These are phyloP conservation scores for Sebastes wilsoni DNA, from an alignment of 2,797 vertebrate species.

Conservation along the genomic window DNA sequence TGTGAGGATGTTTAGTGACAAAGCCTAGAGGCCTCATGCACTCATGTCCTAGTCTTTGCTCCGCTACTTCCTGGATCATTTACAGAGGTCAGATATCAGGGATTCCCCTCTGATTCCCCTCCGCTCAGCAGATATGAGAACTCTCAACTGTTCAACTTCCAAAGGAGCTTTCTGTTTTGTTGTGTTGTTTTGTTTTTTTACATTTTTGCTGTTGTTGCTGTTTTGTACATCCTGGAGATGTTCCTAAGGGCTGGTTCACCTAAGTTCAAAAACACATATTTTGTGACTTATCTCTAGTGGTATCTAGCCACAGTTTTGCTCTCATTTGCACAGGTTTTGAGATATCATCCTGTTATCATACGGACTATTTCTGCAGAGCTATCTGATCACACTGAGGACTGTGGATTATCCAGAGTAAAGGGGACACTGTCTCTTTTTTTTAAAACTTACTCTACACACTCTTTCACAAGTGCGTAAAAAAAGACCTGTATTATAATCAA, in stretches of 20 bases:
- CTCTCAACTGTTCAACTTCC: neutral
- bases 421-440: too few relatives aligned
- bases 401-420: neutral
- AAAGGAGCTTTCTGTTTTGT: neutral
- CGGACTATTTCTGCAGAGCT: neutral
- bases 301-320: neutral
- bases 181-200: neutral
- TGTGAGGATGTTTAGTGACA: neutral
- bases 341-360: neutral
- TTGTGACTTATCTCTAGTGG: neutral
- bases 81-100: constrained; percentile 5
- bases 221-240: neutral
- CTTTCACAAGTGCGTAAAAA: accelerated
- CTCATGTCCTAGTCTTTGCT: neutral
- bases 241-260: neutral
- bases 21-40: neutral
- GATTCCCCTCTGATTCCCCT: constrained; percentile 16
- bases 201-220: neutral
- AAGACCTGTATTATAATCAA: too few relatives aligned
- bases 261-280: neutral
- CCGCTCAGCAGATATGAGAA: neutral
- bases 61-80: neutral
- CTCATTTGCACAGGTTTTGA: neutral
- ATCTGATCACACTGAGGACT: neutral
- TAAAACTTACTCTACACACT: too few relatives aligned